Evolutionary conservation across 1,140 invertebrate genomes (phyloP).

Genomic region (Heliothis virescens): DNA sequence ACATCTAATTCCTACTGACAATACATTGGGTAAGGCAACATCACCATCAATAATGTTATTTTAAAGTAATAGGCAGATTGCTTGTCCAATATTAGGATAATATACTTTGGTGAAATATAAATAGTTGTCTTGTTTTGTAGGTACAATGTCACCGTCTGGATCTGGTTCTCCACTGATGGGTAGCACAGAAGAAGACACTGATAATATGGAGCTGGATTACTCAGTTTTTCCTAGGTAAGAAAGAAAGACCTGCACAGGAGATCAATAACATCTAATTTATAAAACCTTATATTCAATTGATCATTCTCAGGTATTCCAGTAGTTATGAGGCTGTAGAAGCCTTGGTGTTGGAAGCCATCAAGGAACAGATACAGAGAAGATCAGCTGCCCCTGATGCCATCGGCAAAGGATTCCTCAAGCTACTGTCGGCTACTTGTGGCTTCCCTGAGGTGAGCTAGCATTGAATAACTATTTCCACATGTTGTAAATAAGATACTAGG

Average conservation of each 20-base stretch:
- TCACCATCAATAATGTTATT: neutral
- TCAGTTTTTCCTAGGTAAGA: constrained; percentile 79
- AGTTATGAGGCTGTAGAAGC: constrained; percentile 91
- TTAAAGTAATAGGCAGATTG: no score
- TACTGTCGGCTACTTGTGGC: constrained; percentile 94
- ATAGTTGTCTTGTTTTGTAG: constrained; percentile 51
- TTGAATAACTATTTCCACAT: no score
- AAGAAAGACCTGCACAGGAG: neutral
- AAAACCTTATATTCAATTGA: neutral
- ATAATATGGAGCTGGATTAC: constrained; percentile 81
- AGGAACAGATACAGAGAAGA: constrained; percentile 94
- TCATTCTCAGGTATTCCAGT: constrained; percentile 73
- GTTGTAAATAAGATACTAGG: no score
- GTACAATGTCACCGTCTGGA: constrained; percentile 83
- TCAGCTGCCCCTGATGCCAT: constrained; percentile 93
- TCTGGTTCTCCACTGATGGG: constrained; percentile 83
- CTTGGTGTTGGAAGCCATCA: constrained; percentile 94
- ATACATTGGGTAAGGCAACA: constrained; percentile 73
- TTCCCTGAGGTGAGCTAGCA: constrained; percentile 89
- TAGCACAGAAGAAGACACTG: constrained; percentile 79
- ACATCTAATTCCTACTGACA: constrained; percentile 82
- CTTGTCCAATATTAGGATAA: no score
- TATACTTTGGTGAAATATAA: neutral
- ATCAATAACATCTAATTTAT: neutral
- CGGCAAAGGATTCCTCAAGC: constrained; percentile 94